Evolutionary conservation across 2,113 vertebrate species (phyloP), one percentile per base, ranked within the genome.

Genomic region (Peromyscus polionotus): DNA sequence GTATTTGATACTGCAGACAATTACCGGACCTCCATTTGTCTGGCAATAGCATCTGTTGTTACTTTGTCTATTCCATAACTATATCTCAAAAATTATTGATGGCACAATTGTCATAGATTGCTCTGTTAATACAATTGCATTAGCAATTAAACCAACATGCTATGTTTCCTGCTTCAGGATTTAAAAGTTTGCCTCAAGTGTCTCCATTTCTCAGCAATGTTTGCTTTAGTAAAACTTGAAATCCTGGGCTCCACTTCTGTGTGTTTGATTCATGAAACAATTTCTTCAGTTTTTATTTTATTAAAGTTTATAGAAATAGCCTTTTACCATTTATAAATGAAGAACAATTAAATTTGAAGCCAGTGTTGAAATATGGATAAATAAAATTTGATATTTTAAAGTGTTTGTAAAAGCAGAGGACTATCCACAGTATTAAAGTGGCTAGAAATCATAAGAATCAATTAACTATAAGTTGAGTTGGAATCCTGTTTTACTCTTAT

Each of bases 51-150:
- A 97, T 95, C 89, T 88, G 70, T 72, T 5, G 61, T 51, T 96
- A 72, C 31, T 79, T 81, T 87, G 84, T n/a, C 96, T 95, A 16
- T 97, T 97, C 84, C 95, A 96, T 96, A 97, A 92, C 81, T 84
- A 88, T 96, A 96, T 98, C 98, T 98, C 98, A 96, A 97, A 96
- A 98, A 98, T 98, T 98, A 99, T 98, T 98, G 98, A 98, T 91
- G 80, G 97, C 88, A 88, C 96, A 97, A 97, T 98, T 97, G 96
- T 48, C 98, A 89, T 85, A 98, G 98, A 98, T 96, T 77, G 75
- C 93, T 24, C 97, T 93, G 95, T 97, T 98, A 90, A 95, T 95
- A 96, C 22, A 93, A 81, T 96, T 97, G 96, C 98, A 99, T 98
- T 98, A 98, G 97, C 98, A 98, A 96, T 97, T 98, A 97, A 90